phyloP scores from a whole-genome alignment of 2,797 vertebrate species.

The Dendrocincla tyrannina region DNA sequence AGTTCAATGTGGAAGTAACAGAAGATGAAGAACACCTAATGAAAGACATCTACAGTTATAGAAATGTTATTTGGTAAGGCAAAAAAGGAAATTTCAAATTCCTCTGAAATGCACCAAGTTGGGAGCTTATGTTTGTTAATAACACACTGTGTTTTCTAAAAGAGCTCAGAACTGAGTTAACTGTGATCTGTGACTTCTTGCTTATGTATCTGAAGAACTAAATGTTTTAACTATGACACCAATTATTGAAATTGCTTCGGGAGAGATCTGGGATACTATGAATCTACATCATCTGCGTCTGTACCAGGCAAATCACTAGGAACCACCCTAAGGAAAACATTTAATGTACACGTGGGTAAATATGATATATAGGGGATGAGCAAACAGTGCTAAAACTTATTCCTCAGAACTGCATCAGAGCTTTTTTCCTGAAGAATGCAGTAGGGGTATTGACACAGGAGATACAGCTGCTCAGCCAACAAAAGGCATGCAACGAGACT shows the following conservation, averaged over 20 bases:
- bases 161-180: neutral
- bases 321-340: neutral
- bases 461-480: neutral
- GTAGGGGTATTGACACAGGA: neutral
- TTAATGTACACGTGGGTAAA: neutral
- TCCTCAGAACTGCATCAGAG: neutral
- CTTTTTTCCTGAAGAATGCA: neutral
- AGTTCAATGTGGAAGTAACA: neutral
- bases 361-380: neutral
- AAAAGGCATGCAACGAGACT: neutral
- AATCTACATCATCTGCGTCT: neutral
- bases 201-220: neutral
- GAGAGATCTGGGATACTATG: neutral
- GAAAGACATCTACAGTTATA: neutral
- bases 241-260: neutral
- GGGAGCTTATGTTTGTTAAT: neutral
- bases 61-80: neutral
- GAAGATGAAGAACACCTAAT: neutral
- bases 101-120: neutral
- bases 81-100: neutral
- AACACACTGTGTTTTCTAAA: neutral
- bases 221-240: neutral
- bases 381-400: neutral
- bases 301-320: neutral
- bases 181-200: neutral